These are phyloP conservation scores for Anhinga anhinga DNA, from an alignment of 2,113 vertebrate genomes.

Conservation along the genomic window DNA sequence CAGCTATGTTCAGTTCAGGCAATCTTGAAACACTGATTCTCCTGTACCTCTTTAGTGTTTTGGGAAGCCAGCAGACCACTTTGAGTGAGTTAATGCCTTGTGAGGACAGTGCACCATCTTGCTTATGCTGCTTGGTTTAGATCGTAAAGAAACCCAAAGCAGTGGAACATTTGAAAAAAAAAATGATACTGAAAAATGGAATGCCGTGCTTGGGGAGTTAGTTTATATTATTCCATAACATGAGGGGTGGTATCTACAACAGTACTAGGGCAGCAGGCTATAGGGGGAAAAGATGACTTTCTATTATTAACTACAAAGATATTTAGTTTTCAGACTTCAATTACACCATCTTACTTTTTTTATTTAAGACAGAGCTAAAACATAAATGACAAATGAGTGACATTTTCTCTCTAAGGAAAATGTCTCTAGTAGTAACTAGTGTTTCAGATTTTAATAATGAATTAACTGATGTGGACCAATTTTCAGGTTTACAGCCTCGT, in stretches of 20 bases:
- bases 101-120: not conserved
- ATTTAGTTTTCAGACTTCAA: not conserved
- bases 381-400: not conserved
- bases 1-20: not conserved
- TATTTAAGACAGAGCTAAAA: not conserved
- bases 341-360: not conserved
- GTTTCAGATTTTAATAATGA: not conserved
- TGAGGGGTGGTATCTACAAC: not conserved
- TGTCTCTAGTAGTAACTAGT: not conserved
- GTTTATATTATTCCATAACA: not conserved
- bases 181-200: not conserved
- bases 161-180: not conserved
- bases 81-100: not conserved
- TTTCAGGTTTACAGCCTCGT: not conserved
- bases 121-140: not conserved
- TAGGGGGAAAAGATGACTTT: not conserved
- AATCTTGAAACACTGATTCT: not conserved
- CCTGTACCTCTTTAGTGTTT: not conserved
- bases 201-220: not conserved
- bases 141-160: not conserved
- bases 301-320: not conserved
- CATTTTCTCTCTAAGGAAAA: not conserved
- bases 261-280: not conserved
- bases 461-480: not conserved
- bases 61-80: not conserved